Conservation (phyloP, 2,888 invertebrate species). For the Bellardia pandia region DNA sequence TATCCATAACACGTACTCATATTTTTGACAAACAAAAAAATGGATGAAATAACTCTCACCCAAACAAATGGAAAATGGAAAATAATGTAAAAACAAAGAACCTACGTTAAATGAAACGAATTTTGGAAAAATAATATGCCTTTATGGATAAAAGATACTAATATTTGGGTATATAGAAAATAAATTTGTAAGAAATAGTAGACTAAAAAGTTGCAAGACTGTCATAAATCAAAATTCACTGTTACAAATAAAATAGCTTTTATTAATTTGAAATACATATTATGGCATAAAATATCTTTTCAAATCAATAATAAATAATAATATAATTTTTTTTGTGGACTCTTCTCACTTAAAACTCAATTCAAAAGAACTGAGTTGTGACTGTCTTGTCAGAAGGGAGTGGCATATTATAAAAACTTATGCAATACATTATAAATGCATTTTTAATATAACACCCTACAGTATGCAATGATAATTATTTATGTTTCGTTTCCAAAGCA, state of each 20-base stretch:
- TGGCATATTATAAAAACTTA: neutral
- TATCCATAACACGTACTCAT: constrained; percentile 66
- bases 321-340: no score
- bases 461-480: neutral
- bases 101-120: constrained; percentile 66
- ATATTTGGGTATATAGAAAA: constrained; percentile 23
- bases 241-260: no score
- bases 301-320: no score
- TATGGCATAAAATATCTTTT: no score
- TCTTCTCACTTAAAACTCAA: no score
- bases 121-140: constrained; percentile 49
- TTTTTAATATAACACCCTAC: neutral
- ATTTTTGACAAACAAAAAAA: constrained; percentile 36
- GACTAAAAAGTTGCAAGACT: neutral
- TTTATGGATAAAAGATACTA: constrained; percentile 32
- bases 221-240: no score
- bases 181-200: neutral
- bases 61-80: constrained; percentile 11
- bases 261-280: no score
- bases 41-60: constrained; percentile 28
- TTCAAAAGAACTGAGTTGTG: no score
- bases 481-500: no score
- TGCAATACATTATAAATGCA: neutral
- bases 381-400: no score
- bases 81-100: constrained; percentile 58